A percentile compares a stretch with the other conserved stretches of the same genome.
These are phyloP conservation scores for Bambusicola thoracicus DNA, from an alignment of 2,113 vertebrate genomes.

Conservation along the genomic window DNA sequence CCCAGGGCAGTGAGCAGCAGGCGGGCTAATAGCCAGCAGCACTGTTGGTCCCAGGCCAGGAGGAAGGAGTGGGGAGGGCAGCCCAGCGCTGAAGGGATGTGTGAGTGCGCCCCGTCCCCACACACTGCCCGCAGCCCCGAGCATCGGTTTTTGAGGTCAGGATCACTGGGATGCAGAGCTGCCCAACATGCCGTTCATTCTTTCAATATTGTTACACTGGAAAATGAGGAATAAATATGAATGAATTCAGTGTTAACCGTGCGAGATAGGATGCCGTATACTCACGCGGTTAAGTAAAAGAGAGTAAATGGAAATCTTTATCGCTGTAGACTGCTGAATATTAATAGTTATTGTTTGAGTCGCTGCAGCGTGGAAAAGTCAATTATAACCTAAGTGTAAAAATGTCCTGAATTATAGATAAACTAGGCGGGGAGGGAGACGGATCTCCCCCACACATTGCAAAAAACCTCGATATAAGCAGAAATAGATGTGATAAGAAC, in stretches of 20 bases:
- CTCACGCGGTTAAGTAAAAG: conserved; percentile 57
- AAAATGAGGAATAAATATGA: conserved; percentile 69
- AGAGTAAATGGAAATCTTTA: conserved; percentile 78
- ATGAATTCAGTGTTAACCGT: conserved; percentile 55
- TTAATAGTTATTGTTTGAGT: conserved; percentile 79
- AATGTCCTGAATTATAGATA: conserved; percentile 75
- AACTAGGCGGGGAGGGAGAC: conserved; percentile 58
- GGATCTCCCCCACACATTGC: conserved; percentile 53
- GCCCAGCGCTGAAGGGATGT: not conserved
- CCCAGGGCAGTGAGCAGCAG: conserved; percentile 58
- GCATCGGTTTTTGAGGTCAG: rapidly evolving
- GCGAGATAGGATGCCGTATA: conserved; percentile 63
- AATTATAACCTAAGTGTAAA: conserved; percentile 75
- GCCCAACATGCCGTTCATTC: not conserved
- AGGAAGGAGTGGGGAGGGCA: not conserved
- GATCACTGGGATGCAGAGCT: not conserved
- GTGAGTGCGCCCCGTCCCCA: not conserved
- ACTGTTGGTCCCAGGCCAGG: conserved; percentile 52
- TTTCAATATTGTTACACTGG: conserved; percentile 8
- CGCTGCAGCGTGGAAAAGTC: conserved; percentile 71
- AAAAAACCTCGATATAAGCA: conserved; percentile 50
- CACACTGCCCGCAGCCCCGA: rapidly evolving
- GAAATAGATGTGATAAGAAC: conserved; percentile 63
- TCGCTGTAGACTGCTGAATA: conserved; percentile 75
- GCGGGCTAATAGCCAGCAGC: conserved; percentile 55